Evolutionary conservation across 2,888 invertebrate species (phyloP).

Genomic region (Eustalomyia histrio): DNA sequence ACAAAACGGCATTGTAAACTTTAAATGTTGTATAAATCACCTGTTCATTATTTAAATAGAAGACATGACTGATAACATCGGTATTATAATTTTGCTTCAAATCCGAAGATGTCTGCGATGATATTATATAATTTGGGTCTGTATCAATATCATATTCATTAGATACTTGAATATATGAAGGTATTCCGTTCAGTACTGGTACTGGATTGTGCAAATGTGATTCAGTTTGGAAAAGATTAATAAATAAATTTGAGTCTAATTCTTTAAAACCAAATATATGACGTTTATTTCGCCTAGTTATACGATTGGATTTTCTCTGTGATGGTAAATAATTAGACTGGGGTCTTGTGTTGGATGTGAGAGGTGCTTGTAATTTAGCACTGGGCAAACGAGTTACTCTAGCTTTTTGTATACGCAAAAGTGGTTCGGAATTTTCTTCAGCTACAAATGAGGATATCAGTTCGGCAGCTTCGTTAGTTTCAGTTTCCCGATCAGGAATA

Average conservation of each 20-base stretch:
- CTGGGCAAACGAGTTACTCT: conserved; percentile 71
- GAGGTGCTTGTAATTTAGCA: conserved; percentile 74
- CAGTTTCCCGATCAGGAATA: conserved; percentile 62
- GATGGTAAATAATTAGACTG: conserved; percentile 64
- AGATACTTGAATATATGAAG: conserved; percentile 67
- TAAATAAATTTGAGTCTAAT: conserved; percentile 73
- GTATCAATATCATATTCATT: conserved; percentile 70
- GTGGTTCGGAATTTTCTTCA: conserved; percentile 71
- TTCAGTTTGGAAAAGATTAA: conserved; percentile 71
- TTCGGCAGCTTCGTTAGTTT: conserved; percentile 72
- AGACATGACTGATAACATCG: conserved; percentile 77
- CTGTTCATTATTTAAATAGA: conserved; percentile 79
- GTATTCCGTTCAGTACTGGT: conserved; percentile 25
- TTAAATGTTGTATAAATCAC: conserved; percentile 84
- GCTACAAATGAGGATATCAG: conserved; percentile 73
- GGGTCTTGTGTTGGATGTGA: conserved; percentile 50
- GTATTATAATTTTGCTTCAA: conserved; percentile 74
- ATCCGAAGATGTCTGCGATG: conserved; percentile 23
- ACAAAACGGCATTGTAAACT: conserved; percentile 88
- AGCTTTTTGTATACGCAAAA: conserved; percentile 74
- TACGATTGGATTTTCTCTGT: conserved; percentile 47
- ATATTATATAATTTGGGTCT: conserved; percentile 70
- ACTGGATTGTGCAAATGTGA: conserved; percentile 57
- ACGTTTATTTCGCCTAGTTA: conserved; percentile 68
- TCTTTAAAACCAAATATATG: conserved; percentile 73